Percentiles rank a stretch among this genome's conserved stretches.
phyloP scores from a whole-genome alignment of 2,113 vertebrate genomes.

The Lepisosteus osseus region DNA sequence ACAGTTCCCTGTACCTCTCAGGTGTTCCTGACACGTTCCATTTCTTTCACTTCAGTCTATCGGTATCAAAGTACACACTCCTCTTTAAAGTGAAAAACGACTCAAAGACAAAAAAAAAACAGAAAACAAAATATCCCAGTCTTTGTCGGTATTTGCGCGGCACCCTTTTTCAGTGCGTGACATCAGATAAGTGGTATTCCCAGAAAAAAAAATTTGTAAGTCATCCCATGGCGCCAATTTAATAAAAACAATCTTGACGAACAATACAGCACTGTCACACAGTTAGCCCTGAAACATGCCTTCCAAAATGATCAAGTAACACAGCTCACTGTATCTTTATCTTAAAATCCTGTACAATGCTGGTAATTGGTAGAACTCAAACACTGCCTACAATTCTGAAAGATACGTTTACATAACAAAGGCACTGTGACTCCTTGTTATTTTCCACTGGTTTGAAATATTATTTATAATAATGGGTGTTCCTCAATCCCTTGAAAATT shows the following conservation, averaged over 20 bases:
- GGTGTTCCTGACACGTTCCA: background rate
- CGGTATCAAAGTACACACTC: no score
- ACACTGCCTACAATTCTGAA: no score
- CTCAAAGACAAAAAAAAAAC: background rate
- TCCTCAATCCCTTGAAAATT: no score
- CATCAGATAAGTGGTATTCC: constrained; percentile 17
- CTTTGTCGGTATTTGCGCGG: background rate
- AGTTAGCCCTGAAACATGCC: background rate
- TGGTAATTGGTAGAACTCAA: background rate
- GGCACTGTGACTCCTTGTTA: no score
- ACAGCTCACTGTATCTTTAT: background rate
- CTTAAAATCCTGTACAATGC: background rate
- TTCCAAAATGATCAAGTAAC: background rate
- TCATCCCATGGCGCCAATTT: constrained; percentile 8
- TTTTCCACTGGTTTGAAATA: no score
- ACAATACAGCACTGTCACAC: constrained; percentile 17
- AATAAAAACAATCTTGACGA: constrained; percentile 18
- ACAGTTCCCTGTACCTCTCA: background rate
- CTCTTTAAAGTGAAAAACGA: no score
- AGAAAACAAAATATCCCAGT: background rate
- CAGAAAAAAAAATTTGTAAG: background rate
- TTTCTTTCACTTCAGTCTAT: no score
- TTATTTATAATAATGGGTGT: no score
- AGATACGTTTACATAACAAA: no score
- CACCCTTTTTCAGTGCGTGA: background rate